Evolutionary conservation across 2,797 vertebrate genomes (phyloP).

Genomic region (Pipistrellus pygmaeus): DNA sequence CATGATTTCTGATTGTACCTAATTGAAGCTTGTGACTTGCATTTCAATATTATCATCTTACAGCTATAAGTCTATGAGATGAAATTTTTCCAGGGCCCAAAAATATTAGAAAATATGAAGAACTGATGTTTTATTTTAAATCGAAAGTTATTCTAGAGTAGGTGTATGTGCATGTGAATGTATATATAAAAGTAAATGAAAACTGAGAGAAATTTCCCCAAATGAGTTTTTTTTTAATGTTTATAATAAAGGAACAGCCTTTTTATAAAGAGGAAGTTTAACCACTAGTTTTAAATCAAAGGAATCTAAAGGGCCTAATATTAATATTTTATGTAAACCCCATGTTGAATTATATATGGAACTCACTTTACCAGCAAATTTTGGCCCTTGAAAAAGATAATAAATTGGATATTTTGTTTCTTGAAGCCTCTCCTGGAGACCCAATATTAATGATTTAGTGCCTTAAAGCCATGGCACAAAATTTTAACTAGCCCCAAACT

Average conservation of each 20-base stretch:
- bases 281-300: background rate
- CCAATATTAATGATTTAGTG: background rate
- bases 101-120: constrained; percentile 85
- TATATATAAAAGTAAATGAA: constrained; percentile 78
- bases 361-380: background rate
- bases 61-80: constrained; percentile 87
- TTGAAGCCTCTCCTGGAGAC: background rate
- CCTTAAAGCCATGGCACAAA: background rate
- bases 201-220: constrained; percentile 62
- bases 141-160: constrained; percentile 75
- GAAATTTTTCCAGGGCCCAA: constrained; percentile 84
- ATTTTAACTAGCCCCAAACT: background rate
- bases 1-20: constrained; percentile 92
- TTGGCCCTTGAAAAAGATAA: background rate
- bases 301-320: background rate
- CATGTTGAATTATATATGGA: background rate
- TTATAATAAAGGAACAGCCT: constrained; percentile 53
- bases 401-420: background rate
- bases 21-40: constrained; percentile 92
- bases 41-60: constrained; percentile 90
- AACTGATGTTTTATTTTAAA: constrained; percentile 81
- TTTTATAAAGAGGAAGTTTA: constrained; percentile 34
- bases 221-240: constrained; percentile 29
- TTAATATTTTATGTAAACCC: background rate
- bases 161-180: constrained; percentile 44